phyloP scores from a whole-genome alignment of 2,113 vertebrate genomes.

The Electrona antarctica region DNA sequence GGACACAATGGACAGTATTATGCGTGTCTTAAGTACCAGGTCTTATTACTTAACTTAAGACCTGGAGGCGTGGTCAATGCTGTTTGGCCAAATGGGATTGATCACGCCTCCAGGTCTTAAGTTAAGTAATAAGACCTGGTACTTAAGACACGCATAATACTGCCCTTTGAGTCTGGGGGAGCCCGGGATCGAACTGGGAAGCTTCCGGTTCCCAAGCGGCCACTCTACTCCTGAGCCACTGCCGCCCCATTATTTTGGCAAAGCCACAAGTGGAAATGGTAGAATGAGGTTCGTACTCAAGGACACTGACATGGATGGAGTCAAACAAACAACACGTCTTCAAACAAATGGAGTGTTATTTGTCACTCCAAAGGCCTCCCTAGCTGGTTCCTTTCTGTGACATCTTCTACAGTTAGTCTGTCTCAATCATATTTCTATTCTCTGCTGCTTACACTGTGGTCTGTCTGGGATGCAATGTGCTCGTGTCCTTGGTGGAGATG shows the following conservation, averaged over 20 bases:
- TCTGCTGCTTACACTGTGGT: background rate
- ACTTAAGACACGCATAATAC: too few species aligned
- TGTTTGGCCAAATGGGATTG: too few species aligned
- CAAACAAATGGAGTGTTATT: background rate
- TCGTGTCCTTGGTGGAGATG: background rate
- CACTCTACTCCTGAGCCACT: too few species aligned
- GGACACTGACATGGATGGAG: conserved; percentile 29
- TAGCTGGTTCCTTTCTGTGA: background rate
- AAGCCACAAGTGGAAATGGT: conserved; percentile 14
- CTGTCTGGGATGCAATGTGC: background rate
- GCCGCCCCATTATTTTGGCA: background rate
- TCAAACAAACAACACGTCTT: conserved; percentile 8
- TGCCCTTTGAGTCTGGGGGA: too few species aligned
- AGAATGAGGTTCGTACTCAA: conserved; percentile 12
- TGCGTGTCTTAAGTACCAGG: too few species aligned
- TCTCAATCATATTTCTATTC: background rate
- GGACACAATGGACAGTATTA: too few species aligned
- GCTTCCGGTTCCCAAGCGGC: too few species aligned
- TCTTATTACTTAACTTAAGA: too few species aligned
- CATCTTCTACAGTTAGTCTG: background rate
- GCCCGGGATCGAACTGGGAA: too few species aligned
- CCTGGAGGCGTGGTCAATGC: too few species aligned
- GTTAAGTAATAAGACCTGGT: too few species aligned
- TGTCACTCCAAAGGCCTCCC: background rate
- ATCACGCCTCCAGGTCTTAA: too few species aligned